Conservation (phyloP, 1,140 invertebrate genomes). For the Himalopsyche phryganea region DNA sequence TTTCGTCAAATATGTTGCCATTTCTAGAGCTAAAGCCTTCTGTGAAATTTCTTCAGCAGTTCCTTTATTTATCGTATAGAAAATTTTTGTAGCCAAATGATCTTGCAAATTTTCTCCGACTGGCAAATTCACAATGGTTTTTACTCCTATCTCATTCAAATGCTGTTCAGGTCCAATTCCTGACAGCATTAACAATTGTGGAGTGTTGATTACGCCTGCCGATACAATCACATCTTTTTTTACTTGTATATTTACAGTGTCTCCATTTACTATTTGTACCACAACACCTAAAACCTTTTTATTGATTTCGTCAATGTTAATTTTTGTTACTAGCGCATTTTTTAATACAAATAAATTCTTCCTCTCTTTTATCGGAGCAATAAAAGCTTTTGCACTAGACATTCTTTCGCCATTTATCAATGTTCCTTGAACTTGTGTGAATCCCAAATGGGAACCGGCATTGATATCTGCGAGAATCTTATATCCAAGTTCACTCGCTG, state of each 20-base stretch:
- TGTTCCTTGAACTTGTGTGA: not conserved
- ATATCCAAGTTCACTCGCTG: constrained; percentile 67
- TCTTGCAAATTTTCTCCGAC: not conserved
- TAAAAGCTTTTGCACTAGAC: not conserved
- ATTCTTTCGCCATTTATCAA: constrained; percentile 40
- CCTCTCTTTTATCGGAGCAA: not conserved
- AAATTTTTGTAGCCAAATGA: not conserved
- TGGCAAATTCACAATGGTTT: not conserved
- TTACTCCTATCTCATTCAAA: constrained; percentile 56
- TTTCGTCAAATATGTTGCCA: constrained; percentile 5
- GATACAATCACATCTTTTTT: constrained; percentile 46
- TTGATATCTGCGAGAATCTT: constrained; percentile 55
- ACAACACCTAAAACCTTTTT: constrained; percentile 39
- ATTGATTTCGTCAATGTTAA: not conserved
- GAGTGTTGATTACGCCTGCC: constrained; percentile 67
- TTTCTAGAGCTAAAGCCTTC: not conserved
- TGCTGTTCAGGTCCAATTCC: constrained; percentile 64
- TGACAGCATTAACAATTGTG: constrained; percentile 72
- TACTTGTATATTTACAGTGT: not conserved
- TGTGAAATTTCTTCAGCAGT: not conserved
- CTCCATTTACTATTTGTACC: constrained; percentile 37
- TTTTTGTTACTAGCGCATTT: not conserved
- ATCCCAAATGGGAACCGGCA: constrained; percentile 43
- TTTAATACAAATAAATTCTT: not conserved
- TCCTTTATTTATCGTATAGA: not conserved